Conservation (phyloP, 2,888 invertebrate species). For the Andrena camellia region DNA sequence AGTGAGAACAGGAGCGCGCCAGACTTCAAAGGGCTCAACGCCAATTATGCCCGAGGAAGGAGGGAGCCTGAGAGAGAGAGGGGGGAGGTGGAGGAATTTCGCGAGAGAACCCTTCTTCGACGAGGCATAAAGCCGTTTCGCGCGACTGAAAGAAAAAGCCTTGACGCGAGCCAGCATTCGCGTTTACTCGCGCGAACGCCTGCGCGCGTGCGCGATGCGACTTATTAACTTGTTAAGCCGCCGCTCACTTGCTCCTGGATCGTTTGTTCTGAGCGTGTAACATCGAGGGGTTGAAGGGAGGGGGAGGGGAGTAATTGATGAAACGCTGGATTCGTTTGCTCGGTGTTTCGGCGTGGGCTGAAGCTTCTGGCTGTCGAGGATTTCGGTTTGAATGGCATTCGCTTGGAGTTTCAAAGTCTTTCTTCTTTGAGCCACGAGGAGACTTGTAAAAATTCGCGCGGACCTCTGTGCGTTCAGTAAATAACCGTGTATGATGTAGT, state of each 20-base stretch:
- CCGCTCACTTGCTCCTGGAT: slow-evolving; percentile 55
- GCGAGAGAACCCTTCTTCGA: slow-evolving; percentile 46
- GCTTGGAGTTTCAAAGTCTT: background rate
- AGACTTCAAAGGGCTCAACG: slow-evolving; percentile 80
- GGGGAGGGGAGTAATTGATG: slow-evolving; percentile 11
- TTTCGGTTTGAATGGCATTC: background rate
- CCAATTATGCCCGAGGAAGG: slow-evolving; percentile 74
- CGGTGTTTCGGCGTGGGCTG: background rate
- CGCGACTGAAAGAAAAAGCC: slow-evolving; percentile 41
- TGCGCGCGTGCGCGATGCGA: slow-evolving; percentile 37
- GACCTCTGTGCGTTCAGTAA: too few relatives aligned
- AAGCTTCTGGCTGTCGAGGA: background rate
- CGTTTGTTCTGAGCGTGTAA: slow-evolving; percentile 29
- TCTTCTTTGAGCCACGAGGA: background rate
- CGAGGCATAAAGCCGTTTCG: slow-evolving; percentile 47
- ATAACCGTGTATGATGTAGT: too few relatives aligned
- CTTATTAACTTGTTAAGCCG: slow-evolving; percentile 60
- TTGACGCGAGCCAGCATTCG: slow-evolving; percentile 47
- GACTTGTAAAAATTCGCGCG: background rate
- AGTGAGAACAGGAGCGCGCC: slow-evolving; percentile 53
- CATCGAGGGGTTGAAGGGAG: background rate
- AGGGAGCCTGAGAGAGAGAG: slow-evolving; percentile 8
- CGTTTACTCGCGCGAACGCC: slow-evolving; percentile 56
- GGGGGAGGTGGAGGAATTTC: slow-evolving; percentile 26
- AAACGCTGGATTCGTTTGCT: slow-evolving; percentile 5